Base-by-base conservation (phyloP, 2,113 vertebrate genomes). In the Okapia johnstoni region DNA sequence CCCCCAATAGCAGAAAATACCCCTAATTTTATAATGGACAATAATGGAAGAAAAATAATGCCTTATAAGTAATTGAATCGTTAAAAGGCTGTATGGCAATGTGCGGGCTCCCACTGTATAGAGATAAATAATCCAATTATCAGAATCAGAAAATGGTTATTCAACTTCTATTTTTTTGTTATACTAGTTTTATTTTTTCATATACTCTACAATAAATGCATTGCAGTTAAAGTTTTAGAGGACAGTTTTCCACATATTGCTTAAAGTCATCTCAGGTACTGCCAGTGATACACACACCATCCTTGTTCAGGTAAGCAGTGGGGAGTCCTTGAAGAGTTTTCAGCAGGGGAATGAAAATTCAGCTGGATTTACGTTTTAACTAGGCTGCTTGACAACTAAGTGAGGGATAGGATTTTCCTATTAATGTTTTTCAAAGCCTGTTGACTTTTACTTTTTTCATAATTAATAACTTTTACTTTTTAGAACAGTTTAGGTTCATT, bases 401-500 rank as follows among this genome's bases (percentile, higher is more conserved):
- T 81, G n/a, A 61, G 16, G 48, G 16, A 63, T 54, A 48, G 57
- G 2, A n/a, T 94, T 94, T 70, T 85, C 26, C 77, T 85, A 57
- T 63, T 80, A 70, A 36, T 58, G 60, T 48, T 61, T 93, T 93
- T 85, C 13, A 55, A 79, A 96, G 58, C 21, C 11, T 63, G 17
- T 76, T 73, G 33, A 86, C n/a, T 95, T 52, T 61, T n/a, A 79
- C 28, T 57, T 92, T 92, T 84, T 79, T 30, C 60, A 84, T 77
- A 93, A 77, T 90, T 94, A 92, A 76, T 52, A 94, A 61, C 14
- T 43, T 73, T 83, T 87, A 84, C 76, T 66, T 84, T 96, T 90
- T 60, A 28, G 60, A 60, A 8, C 6, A 92, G 19, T 36, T 80
- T 88, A 70, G 17, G 21, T 88, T 79, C 40, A 91, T 3, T 66